Conservation (phyloP, 2,888 invertebrate genomes). For the Sphecodes monilicornis region DNA sequence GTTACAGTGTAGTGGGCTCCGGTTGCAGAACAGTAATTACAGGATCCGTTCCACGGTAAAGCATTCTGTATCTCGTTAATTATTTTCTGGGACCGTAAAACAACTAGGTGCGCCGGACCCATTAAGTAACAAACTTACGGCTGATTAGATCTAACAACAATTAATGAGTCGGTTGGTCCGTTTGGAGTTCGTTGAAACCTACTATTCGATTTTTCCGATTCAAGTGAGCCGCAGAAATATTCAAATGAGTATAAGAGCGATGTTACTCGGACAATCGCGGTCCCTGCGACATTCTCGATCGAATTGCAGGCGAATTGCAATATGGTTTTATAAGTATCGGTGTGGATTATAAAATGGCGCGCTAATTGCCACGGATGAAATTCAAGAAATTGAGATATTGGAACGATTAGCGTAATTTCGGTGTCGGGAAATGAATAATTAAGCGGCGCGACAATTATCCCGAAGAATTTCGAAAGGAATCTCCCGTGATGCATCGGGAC, state of each 20-base stretch:
- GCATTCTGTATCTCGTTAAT: neutral
- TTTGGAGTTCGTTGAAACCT: neutral
- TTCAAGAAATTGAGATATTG: slow-evolving; percentile 28
- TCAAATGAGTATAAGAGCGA: neutral
- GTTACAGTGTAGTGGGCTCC: neutral
- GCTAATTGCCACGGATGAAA: neutral
- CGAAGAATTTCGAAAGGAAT: neutral
- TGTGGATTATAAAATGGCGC: neutral
- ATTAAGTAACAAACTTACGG: neutral
- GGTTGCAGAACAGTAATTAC: slow-evolving; percentile 8
- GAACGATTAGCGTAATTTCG: slow-evolving; percentile 16
- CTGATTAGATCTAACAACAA: neutral
- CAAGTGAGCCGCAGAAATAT: neutral
- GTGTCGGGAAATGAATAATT: neutral
- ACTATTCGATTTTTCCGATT: neutral
- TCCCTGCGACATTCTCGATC: neutral
- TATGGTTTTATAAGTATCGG: neutral
- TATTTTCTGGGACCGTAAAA: neutral
- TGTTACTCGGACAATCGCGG: neutral
- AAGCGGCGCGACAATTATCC: neutral
- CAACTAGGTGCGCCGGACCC: neutral
- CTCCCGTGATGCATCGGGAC: neutral
- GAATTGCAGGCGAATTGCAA: neutral
- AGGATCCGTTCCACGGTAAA: neutral
- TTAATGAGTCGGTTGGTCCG: neutral